A percentile compares a stretch with the other conserved stretches of the same genome.
These are phyloP conservation scores for Catamblyrhynchus diadema DNA, from an alignment of 2,797 vertebrate genomes.

Conservation along the genomic window DNA sequence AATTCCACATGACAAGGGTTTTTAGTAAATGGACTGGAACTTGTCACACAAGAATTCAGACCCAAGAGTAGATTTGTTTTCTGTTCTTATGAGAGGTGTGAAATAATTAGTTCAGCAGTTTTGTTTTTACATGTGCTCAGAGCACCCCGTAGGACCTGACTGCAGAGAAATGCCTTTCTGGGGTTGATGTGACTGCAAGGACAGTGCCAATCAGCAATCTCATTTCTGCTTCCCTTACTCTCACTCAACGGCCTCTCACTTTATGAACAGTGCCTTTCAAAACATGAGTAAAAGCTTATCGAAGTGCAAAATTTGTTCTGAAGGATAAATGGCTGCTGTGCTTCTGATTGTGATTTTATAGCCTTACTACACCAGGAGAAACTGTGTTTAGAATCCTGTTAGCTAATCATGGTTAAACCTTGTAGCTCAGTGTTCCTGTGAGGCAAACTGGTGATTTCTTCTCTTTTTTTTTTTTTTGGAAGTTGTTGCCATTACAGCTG, in stretches of 20 bases:
- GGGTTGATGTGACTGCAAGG: background rate
- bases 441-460: background rate
- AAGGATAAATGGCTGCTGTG: background rate
- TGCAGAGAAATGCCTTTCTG: background rate
- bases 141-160: background rate
- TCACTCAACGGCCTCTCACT: background rate
- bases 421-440: background rate
- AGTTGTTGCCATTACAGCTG: background rate
- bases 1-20: background rate
- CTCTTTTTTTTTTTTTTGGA: background rate
- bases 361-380: background rate
- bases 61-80: background rate
- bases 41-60: slow-evolving; percentile 21
- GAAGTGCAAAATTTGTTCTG: background rate
- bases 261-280: background rate
- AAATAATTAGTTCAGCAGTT: slow-evolving; percentile 21
- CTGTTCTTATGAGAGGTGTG: background rate
- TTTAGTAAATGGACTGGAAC: slow-evolving; percentile 39
- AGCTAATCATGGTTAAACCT: background rate
- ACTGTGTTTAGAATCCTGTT: background rate
- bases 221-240: background rate
- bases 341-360: background rate
- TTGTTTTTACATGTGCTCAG: background rate
- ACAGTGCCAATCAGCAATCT: background rate
- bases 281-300: background rate